Evolutionary conservation across 2,888 invertebrate genomes (phyloP).

Genomic region (Dyspetes luteomarginatus): DNA sequence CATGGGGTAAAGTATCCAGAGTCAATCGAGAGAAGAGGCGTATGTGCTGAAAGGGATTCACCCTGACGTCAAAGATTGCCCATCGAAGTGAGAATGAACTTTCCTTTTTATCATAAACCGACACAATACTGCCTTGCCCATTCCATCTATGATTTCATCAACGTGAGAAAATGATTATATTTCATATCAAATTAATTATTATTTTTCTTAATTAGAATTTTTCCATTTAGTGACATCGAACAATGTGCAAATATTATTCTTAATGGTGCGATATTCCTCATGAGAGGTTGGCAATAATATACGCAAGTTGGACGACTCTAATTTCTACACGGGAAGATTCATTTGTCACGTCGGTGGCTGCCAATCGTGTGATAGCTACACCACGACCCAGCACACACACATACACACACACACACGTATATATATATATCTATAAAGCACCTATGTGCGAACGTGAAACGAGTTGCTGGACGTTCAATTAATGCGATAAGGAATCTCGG

Average conservation of each 20-base stretch:
- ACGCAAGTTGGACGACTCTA: conserved; percentile 54
- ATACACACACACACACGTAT: background rate
- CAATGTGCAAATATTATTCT: background rate
- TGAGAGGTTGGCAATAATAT: conserved; percentile 6
- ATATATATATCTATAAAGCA: conserved; percentile 25
- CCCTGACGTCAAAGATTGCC: background rate
- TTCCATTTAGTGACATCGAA: background rate
- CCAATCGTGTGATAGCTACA: conserved; percentile 60
- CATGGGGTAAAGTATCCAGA: conserved; percentile 22
- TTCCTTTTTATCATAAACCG: background rate
- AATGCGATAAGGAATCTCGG: conserved; percentile 68
- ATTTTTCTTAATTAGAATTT: no score
- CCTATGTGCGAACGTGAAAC: conserved; percentile 52
- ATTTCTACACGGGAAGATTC: conserved; percentile 63
- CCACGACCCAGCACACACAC: conserved; percentile 1
- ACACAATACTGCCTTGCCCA: background rate
- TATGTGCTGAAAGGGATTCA: background rate
- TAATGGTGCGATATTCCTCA: background rate
- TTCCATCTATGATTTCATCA: background rate
- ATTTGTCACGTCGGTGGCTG: conserved; percentile 68
- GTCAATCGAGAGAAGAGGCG: conserved; percentile 14
- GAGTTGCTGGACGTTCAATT: conserved; percentile 67
- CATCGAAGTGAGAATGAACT: background rate
- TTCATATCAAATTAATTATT: background rate
- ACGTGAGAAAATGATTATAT: background rate